These are phyloP conservation scores for Tetrao urogallus DNA, from an alignment of 2,113 vertebrate genomes.

Conservation along the genomic window DNA sequence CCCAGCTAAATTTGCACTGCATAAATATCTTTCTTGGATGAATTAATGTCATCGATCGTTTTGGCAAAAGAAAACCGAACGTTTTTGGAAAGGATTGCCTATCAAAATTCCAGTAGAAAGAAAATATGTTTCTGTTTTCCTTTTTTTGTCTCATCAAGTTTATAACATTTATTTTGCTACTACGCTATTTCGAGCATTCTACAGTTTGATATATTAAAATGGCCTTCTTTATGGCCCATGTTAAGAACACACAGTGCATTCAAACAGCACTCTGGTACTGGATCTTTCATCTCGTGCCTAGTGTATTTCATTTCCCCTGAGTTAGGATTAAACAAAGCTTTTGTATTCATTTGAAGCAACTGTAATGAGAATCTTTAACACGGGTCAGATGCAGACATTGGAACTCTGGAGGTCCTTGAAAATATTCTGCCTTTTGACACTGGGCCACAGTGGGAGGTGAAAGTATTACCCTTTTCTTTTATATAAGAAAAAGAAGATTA, in stretches of 20 bases:
- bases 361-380: conserved; percentile 84
- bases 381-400: conserved; percentile 75
- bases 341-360: conserved; percentile 79
- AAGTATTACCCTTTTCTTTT: conserved; percentile 30
- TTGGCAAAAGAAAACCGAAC: conserved; percentile 16
- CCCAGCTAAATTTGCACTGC: conserved; percentile 1
- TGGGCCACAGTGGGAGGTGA: not conserved
- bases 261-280: conserved; percentile 33
- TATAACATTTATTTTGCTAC: conserved; percentile 55
- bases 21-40: not conserved
- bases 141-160: conserved; percentile 36
- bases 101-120: conserved; percentile 28
- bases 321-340: conserved; percentile 81
- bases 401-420: conserved; percentile 69
- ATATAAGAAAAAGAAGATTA: not conserved
- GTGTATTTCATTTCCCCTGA: conserved; percentile 74
- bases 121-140: conserved; percentile 51
- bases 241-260: conserved; percentile 57
- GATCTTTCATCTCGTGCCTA: conserved; percentile 71
- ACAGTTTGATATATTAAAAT: conserved; percentile 64
- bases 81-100: conserved; percentile 35
- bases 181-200: conserved; percentile 51
- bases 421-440: conserved; percentile 48
- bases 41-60: conserved; percentile 40
- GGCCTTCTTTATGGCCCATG: conserved; percentile 42